Conservation (phyloP, 1,140 invertebrate species). For the Littorina saxatilis region DNA sequence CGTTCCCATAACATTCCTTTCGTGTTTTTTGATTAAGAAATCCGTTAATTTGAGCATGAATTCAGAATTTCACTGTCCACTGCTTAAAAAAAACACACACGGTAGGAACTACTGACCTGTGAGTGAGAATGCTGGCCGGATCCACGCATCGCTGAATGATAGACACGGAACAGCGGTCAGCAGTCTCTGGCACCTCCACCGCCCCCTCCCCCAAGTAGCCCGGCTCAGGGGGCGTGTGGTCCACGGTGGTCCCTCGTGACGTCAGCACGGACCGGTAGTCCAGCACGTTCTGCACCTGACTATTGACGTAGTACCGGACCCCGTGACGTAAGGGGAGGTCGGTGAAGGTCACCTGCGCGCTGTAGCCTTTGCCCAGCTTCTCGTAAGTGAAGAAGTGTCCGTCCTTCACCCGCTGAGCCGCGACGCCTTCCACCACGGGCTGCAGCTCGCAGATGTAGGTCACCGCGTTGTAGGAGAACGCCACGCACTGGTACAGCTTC, state of each 20-base stretch:
- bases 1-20: no score
- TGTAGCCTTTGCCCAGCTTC: conserved; percentile 46
- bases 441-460: conserved; percentile 48
- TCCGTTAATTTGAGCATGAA: neutral
- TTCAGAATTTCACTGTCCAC: no score
- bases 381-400: conserved; percentile 52
- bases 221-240: conserved; percentile 50
- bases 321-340: conserved; percentile 44
- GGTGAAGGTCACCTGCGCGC: conserved; percentile 31
- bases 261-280: conserved; percentile 44
- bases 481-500: conserved; percentile 42
- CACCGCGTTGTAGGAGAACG: conserved; percentile 50
- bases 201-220: conserved; percentile 31
- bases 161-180: conserved; percentile 47
- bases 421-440: conserved; percentile 41
- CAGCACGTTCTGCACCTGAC: conserved; percentile 41
- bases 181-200: conserved; percentile 20
- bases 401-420: conserved; percentile 38
- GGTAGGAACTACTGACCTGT: conserved; percentile 36
- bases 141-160: conserved; percentile 52
- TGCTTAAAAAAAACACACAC: neutral
- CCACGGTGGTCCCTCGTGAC: conserved; percentile 48
- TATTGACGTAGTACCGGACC: conserved; percentile 47
- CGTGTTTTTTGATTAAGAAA: neutral
- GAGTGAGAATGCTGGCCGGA: conserved; percentile 29